Percentiles rank a stretch among this genome's conserved stretches.
These are phyloP conservation scores for Pleuronectes platessa DNA, from an alignment of 2,113 vertebrate species.

Conservation along the genomic window DNA sequence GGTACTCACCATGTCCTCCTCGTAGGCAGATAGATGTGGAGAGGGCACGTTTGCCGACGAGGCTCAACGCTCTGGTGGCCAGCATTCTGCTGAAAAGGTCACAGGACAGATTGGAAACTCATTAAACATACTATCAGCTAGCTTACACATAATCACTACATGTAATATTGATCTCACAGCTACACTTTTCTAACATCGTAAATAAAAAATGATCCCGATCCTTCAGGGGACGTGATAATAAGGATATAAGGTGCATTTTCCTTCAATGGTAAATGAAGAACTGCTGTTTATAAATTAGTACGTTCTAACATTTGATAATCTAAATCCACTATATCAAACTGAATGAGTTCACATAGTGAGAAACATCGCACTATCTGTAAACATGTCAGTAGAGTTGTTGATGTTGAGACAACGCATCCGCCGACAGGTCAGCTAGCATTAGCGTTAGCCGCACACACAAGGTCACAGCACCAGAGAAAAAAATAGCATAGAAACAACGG, in stretches of 20 bases:
- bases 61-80: constrained; percentile 86
- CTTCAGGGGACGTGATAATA: background rate
- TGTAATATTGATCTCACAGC: background rate
- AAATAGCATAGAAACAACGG: background rate
- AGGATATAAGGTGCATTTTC: background rate
- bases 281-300: too few species aligned
- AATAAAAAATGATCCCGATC: background rate
- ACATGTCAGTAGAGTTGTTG: background rate
- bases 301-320: too few species aligned
- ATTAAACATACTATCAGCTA: background rate
- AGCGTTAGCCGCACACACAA: constrained; percentile 68
- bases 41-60: constrained; percentile 89
- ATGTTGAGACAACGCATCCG: background rate
- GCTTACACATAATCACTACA: background rate
- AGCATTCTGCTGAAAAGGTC: constrained; percentile 87
- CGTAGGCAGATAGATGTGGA: constrained; percentile 89
- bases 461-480: constrained; percentile 52
- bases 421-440: constrained; percentile 25
- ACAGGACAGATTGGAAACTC: background rate
- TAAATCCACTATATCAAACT: too few species aligned
- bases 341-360: too few species aligned
- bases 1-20: constrained; percentile 86
- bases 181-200: background rate
- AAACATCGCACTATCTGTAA: background rate
- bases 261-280: background rate